Evolutionary conservation across 2,797 vertebrate species (phyloP), one percentile per base, ranked within the genome.

Genomic region (Novumbra hubbsi): DNA sequence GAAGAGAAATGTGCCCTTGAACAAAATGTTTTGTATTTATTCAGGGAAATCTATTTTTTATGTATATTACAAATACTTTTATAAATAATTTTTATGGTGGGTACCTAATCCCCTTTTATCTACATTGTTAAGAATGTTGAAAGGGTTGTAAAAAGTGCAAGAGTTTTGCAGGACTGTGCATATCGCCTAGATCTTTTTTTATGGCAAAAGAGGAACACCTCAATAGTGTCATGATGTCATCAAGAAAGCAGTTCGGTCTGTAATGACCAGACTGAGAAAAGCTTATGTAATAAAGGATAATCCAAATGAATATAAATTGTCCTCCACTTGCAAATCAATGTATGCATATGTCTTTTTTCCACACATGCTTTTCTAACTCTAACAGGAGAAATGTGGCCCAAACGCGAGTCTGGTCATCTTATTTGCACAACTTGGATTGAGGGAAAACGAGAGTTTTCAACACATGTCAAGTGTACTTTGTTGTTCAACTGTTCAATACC

Each of bases 41-140:
- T 76, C 80, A 78, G 62, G 50, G 60, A 76, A 78, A 77, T 76
- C 21, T 85, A 41, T 75, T 71, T 67, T 80, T 79, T 81, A 73
- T 89, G 75, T 80, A 85, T 83, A 85, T 71, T 76, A 74, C 79
- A 69, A 62, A 78, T 24, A 75, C 76, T 73, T 14, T 60, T 48
- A 75, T 21, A 67, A 30, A 69, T 49, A 0, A 28, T 45, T 68
- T 57, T 69, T 48, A 50, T 72, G 24, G 45, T 30, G 27, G 38
- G 60, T 73, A 45, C 45, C 28, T 27, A 45, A 45, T 27, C 45
- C 24, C 41, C 2, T 49, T 50, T 7, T 14, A 32, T 64, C 27
- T 16, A 64, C 28, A 32, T 64, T 32, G 27, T 32, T 64, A 30
- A 64, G 24, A 32, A 64, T 17, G 4, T 64, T 32, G 28, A 16